Evolutionary conservation across 2,113 vertebrate species (phyloP), one percentile per base, ranked within the genome.

Genomic region (Phoenicopterus ruber): DNA sequence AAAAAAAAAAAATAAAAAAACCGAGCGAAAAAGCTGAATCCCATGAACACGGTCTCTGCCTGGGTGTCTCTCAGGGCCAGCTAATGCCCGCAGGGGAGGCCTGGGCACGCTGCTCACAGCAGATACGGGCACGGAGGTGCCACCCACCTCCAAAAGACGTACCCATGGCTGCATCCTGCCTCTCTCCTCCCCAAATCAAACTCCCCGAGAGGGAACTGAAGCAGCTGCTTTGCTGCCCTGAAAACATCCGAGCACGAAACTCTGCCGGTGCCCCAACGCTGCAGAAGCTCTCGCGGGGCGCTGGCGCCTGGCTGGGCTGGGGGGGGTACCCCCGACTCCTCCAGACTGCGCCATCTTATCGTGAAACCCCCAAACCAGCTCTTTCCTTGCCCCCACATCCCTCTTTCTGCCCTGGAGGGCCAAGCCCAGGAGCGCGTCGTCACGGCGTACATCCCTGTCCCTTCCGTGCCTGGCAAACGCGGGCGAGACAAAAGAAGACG

Each of bases 231-330:
- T 77, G 69, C 58, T 84, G 78, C 34, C 49, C 40, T 54, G 42
- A 38, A 67, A 81, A 81, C 38, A 46, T 54, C 20, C 0, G 1
- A n/a, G 34, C 13, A 5, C 0, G 1, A 20, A 67, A 40, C 29
- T 0, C 2, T 52, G 38, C 38, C 0, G 0, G 8, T 54, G 34
- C 21, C 55, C 22, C 9, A 20, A 31, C 0, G 0, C 77, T 66
- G 63, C 36, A 7, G 52, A 4, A 76, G 25, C 50, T 57, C 28
- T 26, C 13, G 32, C 1, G 2, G 21, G 42, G 13, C 3, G 6
- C 8, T 69, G 15, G 28, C 0, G 1, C 15, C 14, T 22, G 31
- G 38, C 49, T 58, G 12, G 1, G 13, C 50, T 8, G 32, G n/a
- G 29, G 16, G 54, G 28, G 15, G 15, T 40, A 44, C 16, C 28